Conservation (phyloP, 2,113 vertebrate genomes). For the Eolophus roseicapilla region DNA sequence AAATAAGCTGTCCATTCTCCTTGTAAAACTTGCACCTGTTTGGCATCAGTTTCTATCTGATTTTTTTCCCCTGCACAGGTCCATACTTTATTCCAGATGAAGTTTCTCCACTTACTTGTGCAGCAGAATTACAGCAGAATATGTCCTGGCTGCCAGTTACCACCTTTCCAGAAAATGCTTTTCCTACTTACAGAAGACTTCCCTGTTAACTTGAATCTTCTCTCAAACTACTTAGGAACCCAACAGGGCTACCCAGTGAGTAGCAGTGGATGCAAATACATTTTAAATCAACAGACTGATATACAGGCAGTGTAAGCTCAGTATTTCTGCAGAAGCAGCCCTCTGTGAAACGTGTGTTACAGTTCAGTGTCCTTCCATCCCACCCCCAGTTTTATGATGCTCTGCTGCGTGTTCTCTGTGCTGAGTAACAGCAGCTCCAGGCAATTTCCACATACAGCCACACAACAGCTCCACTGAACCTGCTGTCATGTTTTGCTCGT, state of each 20-base stretch:
- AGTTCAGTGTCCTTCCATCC: accelerated
- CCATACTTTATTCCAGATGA: not conserved
- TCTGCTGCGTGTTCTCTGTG: accelerated
- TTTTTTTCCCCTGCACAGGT: not conserved
- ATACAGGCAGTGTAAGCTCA: not conserved
- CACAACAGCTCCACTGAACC: not conserved
- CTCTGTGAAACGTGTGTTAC: accelerated
- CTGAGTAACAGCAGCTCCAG: accelerated
- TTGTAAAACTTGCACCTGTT: not conserved
- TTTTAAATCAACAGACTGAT: not conserved
- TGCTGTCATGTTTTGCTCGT: accelerated
- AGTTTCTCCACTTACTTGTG: not conserved
- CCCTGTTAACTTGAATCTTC: not conserved
- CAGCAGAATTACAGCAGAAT: not conserved
- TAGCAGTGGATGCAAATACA: not conserved
- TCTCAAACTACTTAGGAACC: not conserved
- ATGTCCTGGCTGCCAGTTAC: not conserved
- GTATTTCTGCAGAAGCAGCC: not conserved
- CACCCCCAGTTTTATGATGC: accelerated
- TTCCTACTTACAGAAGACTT: not conserved
- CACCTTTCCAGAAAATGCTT: not conserved
- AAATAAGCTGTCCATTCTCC: not conserved
- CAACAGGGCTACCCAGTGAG: not conserved
- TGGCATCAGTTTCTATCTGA: not conserved
- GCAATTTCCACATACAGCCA: accelerated